Percentiles rank a stretch among this genome's conserved stretches.
Evolutionary conservation across 23 tunicate genomes (phyloP).

Genomic region (Aplidium turbinatum): DNA sequence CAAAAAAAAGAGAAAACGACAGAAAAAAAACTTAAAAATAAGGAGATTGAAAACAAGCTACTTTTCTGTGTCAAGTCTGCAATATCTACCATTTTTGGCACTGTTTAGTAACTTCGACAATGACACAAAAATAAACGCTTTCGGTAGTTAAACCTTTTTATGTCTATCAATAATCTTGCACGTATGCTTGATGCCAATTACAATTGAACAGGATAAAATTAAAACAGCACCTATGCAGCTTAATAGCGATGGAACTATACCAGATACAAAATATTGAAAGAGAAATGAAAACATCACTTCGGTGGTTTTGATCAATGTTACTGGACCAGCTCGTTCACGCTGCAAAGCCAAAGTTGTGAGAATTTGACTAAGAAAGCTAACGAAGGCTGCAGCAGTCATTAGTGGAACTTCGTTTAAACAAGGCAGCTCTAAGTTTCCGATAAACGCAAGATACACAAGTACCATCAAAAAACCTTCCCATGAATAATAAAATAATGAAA

Average conservation of each 20-base stretch:
- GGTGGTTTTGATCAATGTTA: slow-evolving; percentile 21
- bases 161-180: too few species aligned
- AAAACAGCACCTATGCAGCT: slow-evolving; percentile 24
- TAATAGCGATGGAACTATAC: neutral
- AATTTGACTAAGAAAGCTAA: neutral
- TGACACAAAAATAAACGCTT: too few species aligned
- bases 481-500: slow-evolving; percentile 15
- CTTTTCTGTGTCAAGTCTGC: too few species aligned
- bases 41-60: too few species aligned
- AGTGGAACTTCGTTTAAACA: slow-evolving; percentile 7
- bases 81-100: too few species aligned
- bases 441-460: neutral
- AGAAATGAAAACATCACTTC: slow-evolving; percentile 24
- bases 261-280: slow-evolving; percentile 10
- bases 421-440: neutral
- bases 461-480: neutral
- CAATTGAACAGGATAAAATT: slow-evolving; percentile 17
- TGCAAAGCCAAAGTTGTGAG: slow-evolving; percentile 34
- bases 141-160: too few species aligned
- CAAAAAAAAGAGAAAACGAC: too few species aligned
- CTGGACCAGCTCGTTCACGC: slow-evolving; percentile 26
- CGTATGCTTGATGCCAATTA: slow-evolving; percentile 1
- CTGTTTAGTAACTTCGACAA: too few species aligned
- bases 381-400: neutral
- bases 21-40: too few species aligned